These are phyloP conservation scores for Candoia aspera DNA, from an alignment of 2,113 vertebrate genomes.

Conservation along the genomic window DNA sequence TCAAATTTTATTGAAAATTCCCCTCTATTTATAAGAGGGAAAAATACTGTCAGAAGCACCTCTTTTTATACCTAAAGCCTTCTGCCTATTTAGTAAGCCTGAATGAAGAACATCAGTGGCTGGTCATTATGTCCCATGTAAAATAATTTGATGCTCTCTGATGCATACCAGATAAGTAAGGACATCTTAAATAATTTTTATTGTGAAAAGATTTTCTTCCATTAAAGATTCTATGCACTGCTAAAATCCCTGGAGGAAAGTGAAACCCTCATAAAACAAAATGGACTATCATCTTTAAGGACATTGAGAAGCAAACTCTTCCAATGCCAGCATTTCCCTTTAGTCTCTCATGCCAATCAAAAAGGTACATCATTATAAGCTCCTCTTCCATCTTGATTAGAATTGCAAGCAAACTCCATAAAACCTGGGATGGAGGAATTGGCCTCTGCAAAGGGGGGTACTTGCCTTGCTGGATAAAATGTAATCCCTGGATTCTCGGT, in stretches of 20 bases:
- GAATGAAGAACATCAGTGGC: conserved; percentile 62
- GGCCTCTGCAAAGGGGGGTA: neutral
- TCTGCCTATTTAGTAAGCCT: conserved; percentile 62
- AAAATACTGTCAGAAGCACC: conserved; percentile 35
- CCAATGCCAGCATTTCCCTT: conserved; percentile 41
- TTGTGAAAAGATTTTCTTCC: conserved; percentile 68
- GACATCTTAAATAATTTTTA: conserved; percentile 71
- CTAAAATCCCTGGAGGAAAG: conserved; percentile 60
- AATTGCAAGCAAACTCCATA: neutral
- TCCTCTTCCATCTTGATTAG: conserved; percentile 14
- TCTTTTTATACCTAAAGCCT: conserved; percentile 52
- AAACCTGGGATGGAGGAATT: neutral
- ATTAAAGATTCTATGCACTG: conserved; percentile 67
- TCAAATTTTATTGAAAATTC: conserved; percentile 60
- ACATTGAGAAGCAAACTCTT: conserved; percentile 57
- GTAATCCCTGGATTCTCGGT: neutral
- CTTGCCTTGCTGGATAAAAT: neutral
- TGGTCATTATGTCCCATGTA: conserved; percentile 69
- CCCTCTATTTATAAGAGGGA: conserved; percentile 52
- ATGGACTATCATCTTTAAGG: conserved; percentile 58
- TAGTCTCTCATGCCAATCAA: conserved; percentile 3
- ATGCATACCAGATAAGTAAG: conserved; percentile 68
- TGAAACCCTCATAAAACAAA: conserved; percentile 62
- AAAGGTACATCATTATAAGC: neutral
- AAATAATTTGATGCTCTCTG: conserved; percentile 69